A percentile compares a stretch with the other conserved stretches of the same genome.
Conservation (phyloP, 2,113 vertebrate species). For the Centrocercus urophasianus region DNA sequence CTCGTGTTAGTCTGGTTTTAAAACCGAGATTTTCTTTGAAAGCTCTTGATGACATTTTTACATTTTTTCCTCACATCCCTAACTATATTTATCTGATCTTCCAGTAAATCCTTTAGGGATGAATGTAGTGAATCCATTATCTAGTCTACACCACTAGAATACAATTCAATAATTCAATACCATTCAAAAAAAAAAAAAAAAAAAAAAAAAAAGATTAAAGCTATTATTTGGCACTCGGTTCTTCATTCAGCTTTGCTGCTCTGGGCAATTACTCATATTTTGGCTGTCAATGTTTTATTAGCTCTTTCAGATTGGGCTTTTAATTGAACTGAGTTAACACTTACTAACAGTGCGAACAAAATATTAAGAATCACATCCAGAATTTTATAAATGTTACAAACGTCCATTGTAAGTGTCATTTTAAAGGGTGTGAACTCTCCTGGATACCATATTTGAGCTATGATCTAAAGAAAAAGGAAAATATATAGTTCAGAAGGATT, state of each 20-base stretch:
- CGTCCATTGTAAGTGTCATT: neutral
- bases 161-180: slow-evolving; percentile 36
- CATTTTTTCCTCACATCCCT: neutral
- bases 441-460: neutral
- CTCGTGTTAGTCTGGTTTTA: neutral
- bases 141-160: slow-evolving; percentile 19
- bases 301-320: neutral
- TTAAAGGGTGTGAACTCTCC: neutral
- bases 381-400: neutral
- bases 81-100: slow-evolving; percentile 31
- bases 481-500: neutral
- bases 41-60: neutral
- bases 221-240: slow-evolving; percentile 12
- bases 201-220: neutral
- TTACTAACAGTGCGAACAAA: neutral
- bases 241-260: slow-evolving; percentile 45
- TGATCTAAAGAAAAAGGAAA: neutral
- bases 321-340: slow-evolving; percentile 33
- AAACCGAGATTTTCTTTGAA: neutral
- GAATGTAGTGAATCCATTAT: slow-evolving; percentile 31
- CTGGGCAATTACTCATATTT: neutral
- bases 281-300: slow-evolving; percentile 3
- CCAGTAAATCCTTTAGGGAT: slow-evolving; percentile 32
- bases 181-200: neutral
- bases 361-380: neutral